Conservation (phyloP, 2,113 vertebrate genomes). For the Spermophilus dauricus region DNA sequence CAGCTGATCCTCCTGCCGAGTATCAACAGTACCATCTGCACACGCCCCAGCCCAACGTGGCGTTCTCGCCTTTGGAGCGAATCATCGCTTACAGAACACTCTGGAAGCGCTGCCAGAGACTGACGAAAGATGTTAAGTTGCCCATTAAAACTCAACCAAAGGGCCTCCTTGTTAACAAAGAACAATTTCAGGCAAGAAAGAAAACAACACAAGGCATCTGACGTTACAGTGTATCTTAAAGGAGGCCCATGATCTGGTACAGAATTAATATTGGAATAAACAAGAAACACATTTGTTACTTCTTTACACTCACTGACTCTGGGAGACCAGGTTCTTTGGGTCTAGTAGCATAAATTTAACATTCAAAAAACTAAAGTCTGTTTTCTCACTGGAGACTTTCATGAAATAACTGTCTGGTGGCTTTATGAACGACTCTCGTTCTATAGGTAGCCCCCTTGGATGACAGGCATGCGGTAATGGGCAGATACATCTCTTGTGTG, state of each 20-base stretch:
- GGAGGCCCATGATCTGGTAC: rapidly evolving
- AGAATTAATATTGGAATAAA: background rate
- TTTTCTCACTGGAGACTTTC: background rate
- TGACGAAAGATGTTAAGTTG: constrained; percentile 23
- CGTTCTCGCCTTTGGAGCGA: background rate
- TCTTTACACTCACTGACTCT: background rate
- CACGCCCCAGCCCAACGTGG: background rate
- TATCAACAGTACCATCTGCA: background rate
- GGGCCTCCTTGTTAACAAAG: constrained; percentile 47
- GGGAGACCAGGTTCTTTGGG: background rate
- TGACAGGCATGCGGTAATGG: background rate
- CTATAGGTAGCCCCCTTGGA: background rate
- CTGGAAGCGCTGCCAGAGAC: constrained; percentile 38
- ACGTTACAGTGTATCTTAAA: background rate
- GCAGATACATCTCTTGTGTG: background rate
- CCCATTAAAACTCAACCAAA: constrained; percentile 51
- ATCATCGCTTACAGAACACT: background rate
- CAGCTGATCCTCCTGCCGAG: background rate
- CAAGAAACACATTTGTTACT: background rate
- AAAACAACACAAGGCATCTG: background rate
- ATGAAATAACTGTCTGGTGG: background rate
- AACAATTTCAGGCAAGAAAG: constrained; percentile 33
- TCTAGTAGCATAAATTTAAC: background rate
- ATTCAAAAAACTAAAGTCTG: background rate
- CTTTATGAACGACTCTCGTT: background rate